Evolutionary conservation across 2,888 invertebrate species (phyloP).

Genomic region (Zygothrica quintamaculata): DNA sequence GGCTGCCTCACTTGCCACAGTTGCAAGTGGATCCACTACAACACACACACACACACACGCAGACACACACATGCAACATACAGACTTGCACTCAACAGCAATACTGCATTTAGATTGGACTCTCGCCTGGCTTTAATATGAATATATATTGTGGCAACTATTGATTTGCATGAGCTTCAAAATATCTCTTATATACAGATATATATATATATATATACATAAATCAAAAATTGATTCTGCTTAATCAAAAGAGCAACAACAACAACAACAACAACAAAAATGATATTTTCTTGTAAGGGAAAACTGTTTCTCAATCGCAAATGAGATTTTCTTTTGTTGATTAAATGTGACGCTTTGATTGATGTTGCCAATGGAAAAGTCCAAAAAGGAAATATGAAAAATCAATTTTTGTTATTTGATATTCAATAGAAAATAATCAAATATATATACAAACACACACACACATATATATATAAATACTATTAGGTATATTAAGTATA

Average conservation of each 20-base stretch:
- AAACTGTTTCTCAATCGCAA: conserved; percentile 36
- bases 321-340: conserved; percentile 51
- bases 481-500: no score
- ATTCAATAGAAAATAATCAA: background rate
- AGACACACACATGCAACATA: background rate
- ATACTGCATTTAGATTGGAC: conserved; percentile 30
- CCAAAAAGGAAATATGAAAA: background rate
- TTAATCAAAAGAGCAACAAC: conserved; percentile 25
- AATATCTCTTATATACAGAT: conserved; percentile 22
- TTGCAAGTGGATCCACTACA: conserved; percentile 34
- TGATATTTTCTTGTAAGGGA: no score
- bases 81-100: conserved; percentile 6
- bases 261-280: no score
- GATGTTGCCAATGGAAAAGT: background rate
- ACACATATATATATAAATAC: no score
- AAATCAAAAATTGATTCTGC: conserved; percentile 34
- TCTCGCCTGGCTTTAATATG: conserved; percentile 48
- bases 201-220: background rate
- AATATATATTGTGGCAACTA: conserved; percentile 42
- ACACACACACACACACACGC: conserved; percentile 9
- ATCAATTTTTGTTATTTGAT: background rate
- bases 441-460: no score
- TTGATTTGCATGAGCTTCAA: conserved; percentile 74
- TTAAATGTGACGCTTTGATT: no score
- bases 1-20: conserved; percentile 48